phyloP scores from a whole-genome alignment of 53 echinoderm and acorn worm species.

The Actinopyga echinites region DNA sequence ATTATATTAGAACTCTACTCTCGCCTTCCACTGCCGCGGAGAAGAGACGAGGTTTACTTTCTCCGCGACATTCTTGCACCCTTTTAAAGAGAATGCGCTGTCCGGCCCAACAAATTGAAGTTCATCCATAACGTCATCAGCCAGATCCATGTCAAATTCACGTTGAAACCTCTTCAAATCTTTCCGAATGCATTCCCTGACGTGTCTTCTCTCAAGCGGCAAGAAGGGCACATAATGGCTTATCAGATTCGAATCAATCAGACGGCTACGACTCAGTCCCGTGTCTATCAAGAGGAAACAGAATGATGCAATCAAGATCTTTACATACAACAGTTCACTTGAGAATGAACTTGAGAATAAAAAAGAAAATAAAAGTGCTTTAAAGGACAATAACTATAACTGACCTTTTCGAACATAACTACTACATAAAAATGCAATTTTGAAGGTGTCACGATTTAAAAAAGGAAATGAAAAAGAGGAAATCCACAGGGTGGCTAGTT shows the following conservation, averaged over 20 bases:
- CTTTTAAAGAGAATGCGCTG: conserved; percentile 67
- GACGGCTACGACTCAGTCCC: neutral
- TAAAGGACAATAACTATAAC: no score
- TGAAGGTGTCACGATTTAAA: no score
- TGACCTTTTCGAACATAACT: no score
- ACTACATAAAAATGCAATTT: no score
- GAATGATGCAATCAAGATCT: no score
- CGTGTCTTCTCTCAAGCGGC: conserved; percentile 74
- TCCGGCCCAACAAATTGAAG: conserved; percentile 59
- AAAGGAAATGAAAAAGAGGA: no score
- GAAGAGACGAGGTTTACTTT: conserved; percentile 48
- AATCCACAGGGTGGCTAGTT: no score
- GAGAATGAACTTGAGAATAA: no score
- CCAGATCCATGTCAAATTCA: neutral
- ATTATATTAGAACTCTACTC: no score
- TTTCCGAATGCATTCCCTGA: conserved; percentile 54
- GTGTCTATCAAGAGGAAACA: neutral
- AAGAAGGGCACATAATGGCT: conserved; percentile 86
- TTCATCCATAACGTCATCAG: conserved; percentile 23
- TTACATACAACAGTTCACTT: no score
- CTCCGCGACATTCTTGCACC: conserved; percentile 83
- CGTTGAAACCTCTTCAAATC: neutral
- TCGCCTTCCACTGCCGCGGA: no score
- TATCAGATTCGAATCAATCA: conserved; percentile 67
- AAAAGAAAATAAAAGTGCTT: no score